These are phyloP conservation scores for Hypena proboscidalis DNA, from an alignment of 2,888 invertebrate species.

Conservation along the genomic window DNA sequence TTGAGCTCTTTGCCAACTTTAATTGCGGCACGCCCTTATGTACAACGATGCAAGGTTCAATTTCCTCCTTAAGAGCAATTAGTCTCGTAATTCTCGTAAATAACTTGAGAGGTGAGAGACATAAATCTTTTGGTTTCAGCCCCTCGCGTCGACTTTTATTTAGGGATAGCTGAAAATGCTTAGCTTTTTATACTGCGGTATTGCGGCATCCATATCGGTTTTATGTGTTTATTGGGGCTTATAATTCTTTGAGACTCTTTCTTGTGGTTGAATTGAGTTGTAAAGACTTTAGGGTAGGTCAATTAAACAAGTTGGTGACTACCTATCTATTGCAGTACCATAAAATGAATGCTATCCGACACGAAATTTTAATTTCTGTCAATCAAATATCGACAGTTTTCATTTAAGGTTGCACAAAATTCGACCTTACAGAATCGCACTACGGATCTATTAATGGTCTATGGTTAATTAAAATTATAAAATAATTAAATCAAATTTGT, in stretches of 20 bases:
- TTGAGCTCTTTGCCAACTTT: slow-evolving; percentile 42
- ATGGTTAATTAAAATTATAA: slow-evolving; percentile 26
- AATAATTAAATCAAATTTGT: slow-evolving; percentile 8
- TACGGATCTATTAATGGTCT: slow-evolving; percentile 23
- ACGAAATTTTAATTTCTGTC: no score
- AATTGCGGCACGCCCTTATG: slow-evolving; percentile 42
- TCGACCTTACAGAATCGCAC: no score
- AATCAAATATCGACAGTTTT: no score
- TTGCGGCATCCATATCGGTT: slow-evolving; percentile 38
- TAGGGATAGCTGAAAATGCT: slow-evolving; percentile 54
- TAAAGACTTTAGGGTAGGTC: slow-evolving; percentile 38
- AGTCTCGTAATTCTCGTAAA: slow-evolving; percentile 51
- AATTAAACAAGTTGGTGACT: slow-evolving; percentile 31
- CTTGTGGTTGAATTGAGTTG: slow-evolving; percentile 40
- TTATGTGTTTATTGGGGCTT: slow-evolving; percentile 44
- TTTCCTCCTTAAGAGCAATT: slow-evolving; percentile 51
- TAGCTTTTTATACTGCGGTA: slow-evolving; percentile 44
- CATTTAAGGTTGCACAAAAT: no score
- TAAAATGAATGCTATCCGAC: slow-evolving; percentile 24
- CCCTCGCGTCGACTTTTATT: slow-evolving; percentile 46
- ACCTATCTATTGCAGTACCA: slow-evolving; percentile 15
- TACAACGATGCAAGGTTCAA: slow-evolving; percentile 40
- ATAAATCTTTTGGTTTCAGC: slow-evolving; percentile 57
- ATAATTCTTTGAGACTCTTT: slow-evolving; percentile 43
- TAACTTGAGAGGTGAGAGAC: slow-evolving; percentile 55